Evolutionary conservation across 1,140 invertebrate genomes (phyloP), one percentile per base, ranked within the genome.

Genomic region (Uloborus diversus): DNA sequence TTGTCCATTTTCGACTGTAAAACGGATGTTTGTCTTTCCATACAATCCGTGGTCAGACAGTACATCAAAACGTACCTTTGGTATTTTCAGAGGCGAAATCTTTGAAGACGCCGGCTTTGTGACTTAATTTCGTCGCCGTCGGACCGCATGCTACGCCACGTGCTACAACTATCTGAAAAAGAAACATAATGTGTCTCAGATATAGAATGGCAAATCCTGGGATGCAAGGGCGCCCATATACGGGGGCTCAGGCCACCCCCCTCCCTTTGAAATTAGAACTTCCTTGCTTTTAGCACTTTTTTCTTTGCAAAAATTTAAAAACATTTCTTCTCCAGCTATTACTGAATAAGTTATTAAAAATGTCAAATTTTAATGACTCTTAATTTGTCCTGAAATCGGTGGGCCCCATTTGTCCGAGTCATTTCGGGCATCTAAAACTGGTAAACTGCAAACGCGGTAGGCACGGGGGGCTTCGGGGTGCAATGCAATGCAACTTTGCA

Each of bases 21-120:
- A 42, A 42, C 7, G 17, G 17, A n/a, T n/a, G n/a, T n/a, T n/a
- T n/a, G n/a, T n/a, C 17, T 42, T 42, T 42, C 7, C 7, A 42
- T 17, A 42, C 7, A 42, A 42, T 42, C 7, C 17, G 17, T 42
- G 7, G 37, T 42, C 17, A 42, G 7, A 17, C 7, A 17, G 17
- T 7, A 42, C 17, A 42, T 42, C 17, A 42, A 7, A 53, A 7
- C 25, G 17, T 76, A 78, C 73, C 73, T 78, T 62, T 78, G 0
- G 73, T 78, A 65, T 78, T 78, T 32, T 78, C 73, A 32, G 73
- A 78, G 0, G 66, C 62, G 27, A 78, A 78, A 78, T 78, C 73
- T 53, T 78, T 78, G 28, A 78, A 75, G 11, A 32, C 57, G n/a
- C 61, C 49, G 25, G 61, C 9, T 42, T 78, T 78, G 17, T 78